Evolutionary conservation across 2,888 invertebrate genomes (phyloP).

Genomic region (Ellobium chinense): DNA sequence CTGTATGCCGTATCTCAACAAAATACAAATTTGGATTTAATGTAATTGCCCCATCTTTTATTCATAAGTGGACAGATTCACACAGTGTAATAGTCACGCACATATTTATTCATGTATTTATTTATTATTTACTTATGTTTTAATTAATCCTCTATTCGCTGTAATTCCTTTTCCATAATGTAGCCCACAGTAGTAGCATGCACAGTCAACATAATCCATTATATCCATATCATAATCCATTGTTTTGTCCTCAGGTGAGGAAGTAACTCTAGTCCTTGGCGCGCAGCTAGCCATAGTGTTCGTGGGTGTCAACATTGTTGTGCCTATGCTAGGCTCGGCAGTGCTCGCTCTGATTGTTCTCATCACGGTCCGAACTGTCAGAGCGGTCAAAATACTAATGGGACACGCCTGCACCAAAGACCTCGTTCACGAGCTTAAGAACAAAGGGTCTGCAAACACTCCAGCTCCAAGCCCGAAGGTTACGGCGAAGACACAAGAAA

Average conservation of each 20-base stretch:
- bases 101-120: too few species aligned
- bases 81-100: too few species aligned
- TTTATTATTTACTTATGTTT: too few species aligned
- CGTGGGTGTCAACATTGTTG: constrained; percentile 18
- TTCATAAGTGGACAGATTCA: too few species aligned
- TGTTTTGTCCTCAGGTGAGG: background rate
- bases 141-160: too few species aligned
- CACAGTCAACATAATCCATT: too few species aligned
- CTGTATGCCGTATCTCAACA: too few species aligned
- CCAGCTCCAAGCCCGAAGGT: background rate
- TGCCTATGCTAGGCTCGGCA: background rate
- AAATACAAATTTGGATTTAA: too few species aligned
- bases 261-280: background rate
- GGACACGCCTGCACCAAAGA: background rate
- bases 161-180: too few species aligned
- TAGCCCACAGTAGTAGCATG: too few species aligned
- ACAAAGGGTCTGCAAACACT: background rate
- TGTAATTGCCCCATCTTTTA: too few species aligned
- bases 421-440: background rate
- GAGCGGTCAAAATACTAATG: background rate
- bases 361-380: background rate
- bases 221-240: background rate
- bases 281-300: constrained; percentile 17
- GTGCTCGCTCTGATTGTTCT: background rate
- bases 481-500: background rate